A percentile compares a stretch with the other conserved stretches of the same genome.
These are phyloP conservation scores for Megaceryle torquata DNA, from an alignment of 2,113 vertebrate genomes.

Conservation along the genomic window DNA sequence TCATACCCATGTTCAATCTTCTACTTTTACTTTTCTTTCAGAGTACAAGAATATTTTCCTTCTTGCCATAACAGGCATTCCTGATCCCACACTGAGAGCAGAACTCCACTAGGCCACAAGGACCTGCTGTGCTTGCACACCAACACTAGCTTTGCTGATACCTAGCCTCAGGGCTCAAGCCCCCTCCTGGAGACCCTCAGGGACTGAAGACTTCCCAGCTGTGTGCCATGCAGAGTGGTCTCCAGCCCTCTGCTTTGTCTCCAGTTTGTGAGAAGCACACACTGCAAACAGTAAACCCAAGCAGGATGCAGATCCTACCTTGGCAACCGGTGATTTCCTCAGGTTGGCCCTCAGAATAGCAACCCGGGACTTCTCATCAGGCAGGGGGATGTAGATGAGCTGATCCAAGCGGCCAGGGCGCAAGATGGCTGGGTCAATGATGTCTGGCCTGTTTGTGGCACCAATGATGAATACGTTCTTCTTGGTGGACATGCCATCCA, in stretches of 20 bases:
- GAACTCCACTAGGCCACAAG: background rate
- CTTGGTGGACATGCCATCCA: conserved; percentile 99
- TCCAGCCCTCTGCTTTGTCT: background rate
- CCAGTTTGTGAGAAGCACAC: accelerated
- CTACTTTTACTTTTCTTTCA: background rate
- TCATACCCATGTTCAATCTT: background rate
- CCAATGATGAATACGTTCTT: conserved; percentile 99
- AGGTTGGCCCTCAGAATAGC: conserved; percentile 98
- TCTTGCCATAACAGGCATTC: background rate
- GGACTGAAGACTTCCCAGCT: background rate
- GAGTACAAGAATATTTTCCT: background rate
- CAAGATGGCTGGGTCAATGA: conserved; percentile 83
- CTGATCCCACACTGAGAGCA: accelerated
- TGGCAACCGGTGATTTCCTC: conserved; percentile 96
- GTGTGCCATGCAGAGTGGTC: accelerated
- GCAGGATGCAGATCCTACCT: conserved; percentile 72
- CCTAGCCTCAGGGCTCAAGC: background rate
- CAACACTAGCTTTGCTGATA: background rate
- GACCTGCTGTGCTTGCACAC: background rate
- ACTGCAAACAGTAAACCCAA: background rate
- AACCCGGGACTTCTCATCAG: conserved; percentile 96
- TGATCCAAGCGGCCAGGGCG: conserved; percentile 96
- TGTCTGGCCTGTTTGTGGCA: conserved; percentile 97
- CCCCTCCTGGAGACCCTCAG: background rate
- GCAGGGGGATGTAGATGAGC: conserved; percentile 97